Conservation (phyloP, 1,140 invertebrate genomes). For the Physella acuta region DNA sequence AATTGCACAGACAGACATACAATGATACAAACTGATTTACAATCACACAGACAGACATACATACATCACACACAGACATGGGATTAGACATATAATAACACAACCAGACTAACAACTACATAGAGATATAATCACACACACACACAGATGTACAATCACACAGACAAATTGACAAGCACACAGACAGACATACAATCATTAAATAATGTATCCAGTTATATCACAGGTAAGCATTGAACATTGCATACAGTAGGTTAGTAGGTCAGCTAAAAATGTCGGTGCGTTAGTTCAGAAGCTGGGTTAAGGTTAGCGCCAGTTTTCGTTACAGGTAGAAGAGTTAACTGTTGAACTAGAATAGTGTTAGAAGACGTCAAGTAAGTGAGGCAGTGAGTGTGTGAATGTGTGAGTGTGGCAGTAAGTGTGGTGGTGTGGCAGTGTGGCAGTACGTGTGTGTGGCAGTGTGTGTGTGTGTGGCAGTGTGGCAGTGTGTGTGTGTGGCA, state of each 20-base stretch:
- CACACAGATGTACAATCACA: not conserved
- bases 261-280: no score
- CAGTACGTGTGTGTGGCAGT: not conserved
- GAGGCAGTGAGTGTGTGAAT: no score
- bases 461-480: not conserved
- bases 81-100: not conserved
- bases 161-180: not conserved
- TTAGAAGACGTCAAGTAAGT: no score
- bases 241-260: no score
- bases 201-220: no score
- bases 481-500: not conserved
- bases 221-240: no score
- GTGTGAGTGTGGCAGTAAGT: conserved; percentile 2
- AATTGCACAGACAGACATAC: not conserved
- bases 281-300: no score
- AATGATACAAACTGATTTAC: not conserved
- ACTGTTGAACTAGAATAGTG: no score
- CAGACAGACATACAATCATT: not conserved
- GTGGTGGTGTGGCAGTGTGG: not conserved
- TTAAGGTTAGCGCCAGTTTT: no score
- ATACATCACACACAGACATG: not conserved
- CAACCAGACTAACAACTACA: not conserved
- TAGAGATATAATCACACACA: not conserved
- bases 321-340: no score
- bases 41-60: not conserved